phyloP scores from a whole-genome alignment of 2,113 vertebrate species.

The Pelodiscus sinensis region DNA sequence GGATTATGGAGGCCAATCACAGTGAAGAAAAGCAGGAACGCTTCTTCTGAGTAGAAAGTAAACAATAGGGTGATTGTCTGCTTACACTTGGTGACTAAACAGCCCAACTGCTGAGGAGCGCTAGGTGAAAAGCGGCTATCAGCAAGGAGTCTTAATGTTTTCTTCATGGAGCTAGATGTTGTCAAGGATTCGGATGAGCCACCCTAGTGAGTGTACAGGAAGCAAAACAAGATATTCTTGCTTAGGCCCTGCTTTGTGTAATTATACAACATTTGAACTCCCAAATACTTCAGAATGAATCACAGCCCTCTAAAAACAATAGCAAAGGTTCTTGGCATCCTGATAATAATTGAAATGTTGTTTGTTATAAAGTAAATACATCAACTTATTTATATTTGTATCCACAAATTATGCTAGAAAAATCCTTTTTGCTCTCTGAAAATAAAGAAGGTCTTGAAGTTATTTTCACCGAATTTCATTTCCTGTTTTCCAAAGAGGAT shows the following conservation, averaged over 20 bases:
- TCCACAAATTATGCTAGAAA: conserved; percentile 50
- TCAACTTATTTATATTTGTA: conserved; percentile 73
- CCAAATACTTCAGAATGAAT: conserved; percentile 69
- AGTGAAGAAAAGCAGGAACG: conserved; percentile 82
- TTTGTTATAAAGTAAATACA: conserved; percentile 69
- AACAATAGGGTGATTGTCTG: conserved; percentile 87
- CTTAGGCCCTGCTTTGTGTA: conserved; percentile 78
- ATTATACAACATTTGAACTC: conserved; percentile 82
- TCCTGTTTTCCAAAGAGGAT: conserved; percentile 69
- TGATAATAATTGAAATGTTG: conserved; percentile 68
- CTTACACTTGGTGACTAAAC: conserved; percentile 74
- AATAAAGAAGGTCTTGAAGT: conserved; percentile 51
- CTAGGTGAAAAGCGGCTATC: conserved; percentile 81
- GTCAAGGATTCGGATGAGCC: conserved; percentile 80
- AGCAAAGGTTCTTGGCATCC: conserved; percentile 63
- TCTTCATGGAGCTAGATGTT: conserved; percentile 78
- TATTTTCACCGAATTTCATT: conserved; percentile 65
- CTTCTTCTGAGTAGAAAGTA: conserved; percentile 82
- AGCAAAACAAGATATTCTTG: conserved; percentile 85
- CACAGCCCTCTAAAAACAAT: conserved; percentile 63
- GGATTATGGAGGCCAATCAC: conserved; percentile 76
- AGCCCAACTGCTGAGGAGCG: conserved; percentile 81
- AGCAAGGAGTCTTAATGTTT: conserved; percentile 81
- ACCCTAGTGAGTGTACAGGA: conserved; percentile 82
- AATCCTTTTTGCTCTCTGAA: conserved; percentile 58